Conservation (phyloP, 2,888 invertebrate genomes). For the Hypercompe scribonia region DNA sequence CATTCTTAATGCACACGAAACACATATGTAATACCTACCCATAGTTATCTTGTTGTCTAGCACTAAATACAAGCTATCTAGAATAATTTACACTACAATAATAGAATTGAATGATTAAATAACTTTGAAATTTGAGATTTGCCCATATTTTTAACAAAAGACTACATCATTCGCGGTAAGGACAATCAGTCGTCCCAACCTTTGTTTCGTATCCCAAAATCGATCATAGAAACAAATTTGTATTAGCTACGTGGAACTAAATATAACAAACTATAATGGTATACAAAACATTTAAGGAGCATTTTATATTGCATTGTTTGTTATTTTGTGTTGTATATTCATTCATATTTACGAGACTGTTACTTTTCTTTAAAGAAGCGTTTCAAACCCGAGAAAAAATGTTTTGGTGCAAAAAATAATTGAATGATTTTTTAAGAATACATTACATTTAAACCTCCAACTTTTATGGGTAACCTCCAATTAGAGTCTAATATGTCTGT, state of each 20-base stretch:
- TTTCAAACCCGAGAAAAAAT: not conserved
- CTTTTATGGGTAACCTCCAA: not conserved
- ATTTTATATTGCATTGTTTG: not conserved
- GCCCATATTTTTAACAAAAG: not conserved
- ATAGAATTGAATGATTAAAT: not conserved
- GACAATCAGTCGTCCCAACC: not conserved
- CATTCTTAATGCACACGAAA: not conserved
- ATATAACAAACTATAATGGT: not conserved
- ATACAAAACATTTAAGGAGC: not conserved
- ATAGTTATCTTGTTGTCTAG: not conserved
- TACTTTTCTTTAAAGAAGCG: not conserved
- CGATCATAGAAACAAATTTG: not conserved
- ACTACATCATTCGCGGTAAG: not conserved
- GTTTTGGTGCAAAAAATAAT: not conserved
- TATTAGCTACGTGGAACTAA: not conserved
- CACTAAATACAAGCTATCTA: not conserved
- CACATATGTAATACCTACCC: not conserved
- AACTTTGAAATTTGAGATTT: too few relatives aligned
- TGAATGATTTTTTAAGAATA: slow-evolving; percentile 20
- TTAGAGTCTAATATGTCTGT: too few relatives aligned
- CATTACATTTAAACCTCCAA: not conserved
- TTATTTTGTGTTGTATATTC: slow-evolving; percentile 1
- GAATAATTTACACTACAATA: not conserved
- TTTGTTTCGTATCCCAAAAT: not conserved
- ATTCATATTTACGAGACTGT: not conserved